These are phyloP conservation scores for Diaperis boleti DNA, from an alignment of 2,888 invertebrate species.

Conservation along the genomic window DNA sequence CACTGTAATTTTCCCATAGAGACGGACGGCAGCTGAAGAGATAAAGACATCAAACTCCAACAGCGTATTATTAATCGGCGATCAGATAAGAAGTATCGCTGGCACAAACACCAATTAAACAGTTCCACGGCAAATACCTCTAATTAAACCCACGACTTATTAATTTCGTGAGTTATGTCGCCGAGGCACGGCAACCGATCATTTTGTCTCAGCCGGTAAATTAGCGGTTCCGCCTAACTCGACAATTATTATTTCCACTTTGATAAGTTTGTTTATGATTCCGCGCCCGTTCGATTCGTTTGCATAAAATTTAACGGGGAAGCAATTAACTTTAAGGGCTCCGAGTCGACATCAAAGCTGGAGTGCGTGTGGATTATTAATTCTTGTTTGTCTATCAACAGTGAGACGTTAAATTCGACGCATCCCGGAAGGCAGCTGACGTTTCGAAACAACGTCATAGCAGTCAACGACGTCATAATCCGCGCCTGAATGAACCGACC, in stretches of 20 bases:
- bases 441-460: no score
- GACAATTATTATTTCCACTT: slow-evolving; percentile 28
- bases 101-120: slow-evolving; percentile 51
- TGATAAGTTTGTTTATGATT: slow-evolving; percentile 27
- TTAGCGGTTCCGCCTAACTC: slow-evolving; percentile 37
- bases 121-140: slow-evolving; percentile 49
- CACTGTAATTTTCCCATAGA: slow-evolving; percentile 48
- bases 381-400: no score
- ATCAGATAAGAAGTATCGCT: slow-evolving; percentile 52
- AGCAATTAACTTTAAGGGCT: slow-evolving; percentile 13
- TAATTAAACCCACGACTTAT: slow-evolving; percentile 51
- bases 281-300: slow-evolving; percentile 18
- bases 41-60: slow-evolving; percentile 50
- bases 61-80: slow-evolving; percentile 50
- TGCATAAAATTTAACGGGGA: slow-evolving; percentile 18
- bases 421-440: slow-evolving; percentile 2
- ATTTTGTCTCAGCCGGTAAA: slow-evolving; percentile 42
- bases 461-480: no score
- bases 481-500: no score
- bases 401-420: neutral
- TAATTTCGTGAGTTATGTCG: slow-evolving; percentile 45
- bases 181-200: slow-evolving; percentile 43
- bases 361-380: no score
- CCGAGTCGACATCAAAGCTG: no score
- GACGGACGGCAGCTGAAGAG: slow-evolving; percentile 48